A percentile compares a stretch with the other conserved stretches of the same genome.
These are phyloP conservation scores for Leptinotarsa undecemlineata DNA, from an alignment of 1,140 invertebrate genomes.

Conservation along the genomic window DNA sequence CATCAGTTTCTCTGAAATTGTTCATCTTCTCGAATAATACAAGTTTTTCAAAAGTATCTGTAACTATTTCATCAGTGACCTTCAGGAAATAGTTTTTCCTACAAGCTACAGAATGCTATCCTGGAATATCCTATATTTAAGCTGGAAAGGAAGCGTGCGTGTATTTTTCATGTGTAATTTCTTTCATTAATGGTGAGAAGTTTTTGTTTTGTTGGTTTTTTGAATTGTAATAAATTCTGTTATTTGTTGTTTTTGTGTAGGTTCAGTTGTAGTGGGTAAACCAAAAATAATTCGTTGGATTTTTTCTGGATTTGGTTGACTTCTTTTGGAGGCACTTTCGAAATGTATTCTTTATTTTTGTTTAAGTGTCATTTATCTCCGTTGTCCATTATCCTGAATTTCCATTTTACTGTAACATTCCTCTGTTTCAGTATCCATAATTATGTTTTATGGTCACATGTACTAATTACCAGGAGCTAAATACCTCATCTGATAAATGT, in stretches of 20 bases:
- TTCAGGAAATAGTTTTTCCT: no score
- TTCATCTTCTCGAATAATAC: no score
- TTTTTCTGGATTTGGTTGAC: not conserved
- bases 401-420: not conserved
- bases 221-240: not conserved
- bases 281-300: not conserved
- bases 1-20: no score
- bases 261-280: not conserved
- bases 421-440: not conserved
- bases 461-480: not conserved
- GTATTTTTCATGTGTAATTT: no score
- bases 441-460: not conserved
- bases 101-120: no score
- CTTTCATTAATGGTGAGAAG: no score
- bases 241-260: not conserved
- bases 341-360: not conserved
- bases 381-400: not conserved
- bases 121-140: no score
- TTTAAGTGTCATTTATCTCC: not conserved
- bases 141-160: no score
- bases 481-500: not conserved
- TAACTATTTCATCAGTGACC: not conserved
- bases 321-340: not conserved
- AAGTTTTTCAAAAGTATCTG: no score
- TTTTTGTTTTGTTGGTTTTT: constrained; percentile 1